Conservation (phyloP, 2,113 vertebrate genomes). For the Sus scrofa region T2T-Sscrofa CM000830.6:117346001-117346500, state of each 20-base stretch:
- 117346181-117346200: conserved; percentile 43
- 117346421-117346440: conserved; percentile 50
- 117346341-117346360: conserved; percentile 50
- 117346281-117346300: background rate
- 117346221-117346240: conserved; percentile 35
- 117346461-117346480: conserved; percentile 88
- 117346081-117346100: conserved; percentile 52
- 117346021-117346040: conserved; percentile 25
- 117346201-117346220: conserved; percentile 36
- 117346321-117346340: background rate
- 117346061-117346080: conserved; percentile 42
- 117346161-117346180: conserved; percentile 29
- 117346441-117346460: conserved; percentile 76
- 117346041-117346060: conserved; percentile 44
- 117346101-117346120: conserved; percentile 53
- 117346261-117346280: conserved; percentile 50
- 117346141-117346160: background rate
- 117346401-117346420: conserved; percentile 33
- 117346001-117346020: conserved; percentile 35
- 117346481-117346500: conserved; percentile 93
- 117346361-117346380: conserved; percentile 38
- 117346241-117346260: conserved; percentile 42
- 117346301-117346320: conserved; percentile 10
- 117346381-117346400: conserved; percentile 26
- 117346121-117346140: conserved; percentile 34